phyloP scores from a whole-genome alignment of 2,888 invertebrate species.

The Tenodera sinensis region DNA sequence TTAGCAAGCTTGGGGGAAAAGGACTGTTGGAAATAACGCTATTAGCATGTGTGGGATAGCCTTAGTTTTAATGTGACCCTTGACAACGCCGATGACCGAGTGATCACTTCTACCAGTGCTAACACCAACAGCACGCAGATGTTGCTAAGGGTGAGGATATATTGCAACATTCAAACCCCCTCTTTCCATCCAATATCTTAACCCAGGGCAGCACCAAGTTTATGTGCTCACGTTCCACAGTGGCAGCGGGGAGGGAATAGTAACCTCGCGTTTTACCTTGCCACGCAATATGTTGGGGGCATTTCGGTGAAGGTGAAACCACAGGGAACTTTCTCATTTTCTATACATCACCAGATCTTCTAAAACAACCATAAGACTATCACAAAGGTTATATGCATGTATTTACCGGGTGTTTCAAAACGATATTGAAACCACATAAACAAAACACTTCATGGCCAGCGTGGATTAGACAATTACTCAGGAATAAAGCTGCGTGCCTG shows the following conservation, averaged over 20 bases:
- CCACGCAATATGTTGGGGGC: not conserved
- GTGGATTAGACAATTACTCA: no score
- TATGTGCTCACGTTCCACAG: not conserved
- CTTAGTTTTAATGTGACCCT: not conserved
- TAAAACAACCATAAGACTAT: no score
- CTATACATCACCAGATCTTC: not conserved
- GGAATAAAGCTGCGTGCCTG: no score
- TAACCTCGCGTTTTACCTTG: not conserved
- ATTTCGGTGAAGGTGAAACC: not conserved
- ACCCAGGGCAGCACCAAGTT: not conserved
- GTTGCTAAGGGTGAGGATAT: not conserved
- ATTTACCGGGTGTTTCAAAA: no score
- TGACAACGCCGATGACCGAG: not conserved
- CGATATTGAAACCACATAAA: no score
- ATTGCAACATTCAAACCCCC: not conserved
- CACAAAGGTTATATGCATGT: no score
- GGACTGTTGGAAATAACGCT: no score
- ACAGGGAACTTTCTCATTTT: not conserved
- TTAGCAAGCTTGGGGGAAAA: no score
- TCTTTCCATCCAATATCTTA: not conserved
- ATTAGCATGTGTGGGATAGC: no score
- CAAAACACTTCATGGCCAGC: no score
- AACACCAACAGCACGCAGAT: not conserved
- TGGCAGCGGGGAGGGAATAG: not conserved
- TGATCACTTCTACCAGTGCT: not conserved